phyloP scores from a whole-genome alignment of 2,113 vertebrate genomes.

The Oxyura jamaicensis region DNA sequence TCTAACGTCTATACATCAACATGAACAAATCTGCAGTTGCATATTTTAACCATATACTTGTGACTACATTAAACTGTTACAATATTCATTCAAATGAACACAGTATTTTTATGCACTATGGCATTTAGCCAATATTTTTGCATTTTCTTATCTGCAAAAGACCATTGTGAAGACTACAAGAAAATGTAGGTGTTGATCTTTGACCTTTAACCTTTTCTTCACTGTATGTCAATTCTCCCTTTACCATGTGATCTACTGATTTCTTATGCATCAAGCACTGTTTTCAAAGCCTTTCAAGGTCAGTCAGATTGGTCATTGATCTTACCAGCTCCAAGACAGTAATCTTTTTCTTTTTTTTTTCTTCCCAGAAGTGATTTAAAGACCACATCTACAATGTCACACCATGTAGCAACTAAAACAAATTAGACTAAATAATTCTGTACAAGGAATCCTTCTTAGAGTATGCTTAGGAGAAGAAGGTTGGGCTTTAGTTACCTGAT shows the following conservation, averaged over 20 bases:
- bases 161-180: neutral
- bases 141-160: neutral
- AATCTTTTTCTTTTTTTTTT: neutral
- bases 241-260: neutral
- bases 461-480: neutral
- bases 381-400: neutral
- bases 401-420: neutral
- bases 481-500: neutral
- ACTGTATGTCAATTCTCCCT: neutral
- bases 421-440: neutral
- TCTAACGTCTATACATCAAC: neutral
- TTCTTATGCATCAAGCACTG: neutral
- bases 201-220: neutral
- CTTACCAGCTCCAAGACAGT: neutral
- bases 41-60: neutral
- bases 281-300: neutral
- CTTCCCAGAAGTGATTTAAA: neutral
- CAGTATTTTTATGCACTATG: neutral
- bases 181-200: neutral
- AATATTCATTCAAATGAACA: neutral
- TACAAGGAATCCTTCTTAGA: neutral
- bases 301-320: neutral
- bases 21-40: neutral
- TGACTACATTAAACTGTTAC: neutral
- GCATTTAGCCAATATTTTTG: neutral